Evolutionary conservation across 2,888 invertebrate genomes (phyloP).

Genomic region (Syrphus vitripennis): DNA sequence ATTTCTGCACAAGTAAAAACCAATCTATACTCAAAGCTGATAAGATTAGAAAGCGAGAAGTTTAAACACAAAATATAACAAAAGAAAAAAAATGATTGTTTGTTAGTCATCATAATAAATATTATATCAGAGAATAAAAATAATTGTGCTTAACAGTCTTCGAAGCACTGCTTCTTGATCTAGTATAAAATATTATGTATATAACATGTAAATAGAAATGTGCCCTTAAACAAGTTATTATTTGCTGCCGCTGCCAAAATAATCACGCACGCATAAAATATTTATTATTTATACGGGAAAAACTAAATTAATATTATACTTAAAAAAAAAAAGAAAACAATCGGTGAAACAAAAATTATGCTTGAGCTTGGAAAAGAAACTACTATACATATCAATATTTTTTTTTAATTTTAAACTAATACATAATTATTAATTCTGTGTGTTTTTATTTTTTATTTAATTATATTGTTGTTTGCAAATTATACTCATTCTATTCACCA

Average conservation of each 20-base stretch:
- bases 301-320: constrained; percentile 74
- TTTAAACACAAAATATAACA: neutral
- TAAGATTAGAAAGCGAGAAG: constrained; percentile 58
- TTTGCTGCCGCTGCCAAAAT: constrained; percentile 68
- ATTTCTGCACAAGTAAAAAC: constrained; percentile 57
- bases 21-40: constrained; percentile 59
- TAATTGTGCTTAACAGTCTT: neutral
- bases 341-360: constrained; percentile 55
- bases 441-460: constrained; percentile 44
- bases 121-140: constrained; percentile 30
- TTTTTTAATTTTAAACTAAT: constrained; percentile 3
- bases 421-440: constrained; percentile 27
- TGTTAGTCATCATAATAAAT: constrained; percentile 46
- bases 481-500: constrained; percentile 60
- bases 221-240: constrained; percentile 28
- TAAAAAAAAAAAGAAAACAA: constrained; percentile 33
- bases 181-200: neutral
- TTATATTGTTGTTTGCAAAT: constrained; percentile 64
- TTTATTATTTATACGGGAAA: constrained; percentile 23
- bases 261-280: constrained; percentile 73
- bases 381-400: neutral
- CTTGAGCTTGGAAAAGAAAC: constrained; percentile 58
- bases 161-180: neutral
- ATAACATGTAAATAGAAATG: constrained; percentile 48
- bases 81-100: neutral